Evolutionary conservation across 2,888 invertebrate species (phyloP), one percentile per base, ranked within the genome.

Genomic region (Plagodis pulveraria): DNA sequence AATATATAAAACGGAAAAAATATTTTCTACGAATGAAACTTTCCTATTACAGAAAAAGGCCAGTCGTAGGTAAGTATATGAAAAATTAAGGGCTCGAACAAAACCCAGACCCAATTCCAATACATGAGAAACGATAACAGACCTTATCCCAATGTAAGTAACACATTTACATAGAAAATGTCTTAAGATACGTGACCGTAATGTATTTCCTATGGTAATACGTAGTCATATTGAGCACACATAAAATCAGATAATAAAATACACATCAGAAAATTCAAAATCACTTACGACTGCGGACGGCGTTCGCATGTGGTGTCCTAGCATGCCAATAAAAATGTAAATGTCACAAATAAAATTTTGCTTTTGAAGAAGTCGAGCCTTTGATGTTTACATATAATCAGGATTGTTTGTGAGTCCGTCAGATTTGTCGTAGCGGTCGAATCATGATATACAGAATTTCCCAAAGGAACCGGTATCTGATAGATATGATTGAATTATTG

Each of bases 181-280:
- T 63, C 71, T 70, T 71, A 72, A 71, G 72, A 77, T 76, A 82
- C 80, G 78, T 81, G 81, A 79, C 78, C 81, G 80, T 84, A 86
- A 88, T 86, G 83, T 81, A 77, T 82, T 80, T 79, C 77, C 76
- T 85, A 87, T 88, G 87, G 87, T 84, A 87, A 89, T 85, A 76
- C 72, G 82, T 77, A 83, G 85, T 83, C 85, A 89, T 87, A 90
- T 88, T 81, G 90, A 83, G 84, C 83, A 82, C 78, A 86, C 84
- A 90, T 91, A 90, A 92, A 91, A 89, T 83, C 83, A 87, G 87
- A 90, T 89, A 91, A 86, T 91, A 91, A 91, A 91, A 91, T 89
- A 91, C 85, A 89, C 88, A 91, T 90, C 89, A 88, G 87, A 91
- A 91, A 91, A 92, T 92, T 89, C 89, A 90, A 91, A 92, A 91